Base-by-base conservation (phyloP, 2,888 invertebrate genomes). In the Ornithoptera priamus region DNA sequence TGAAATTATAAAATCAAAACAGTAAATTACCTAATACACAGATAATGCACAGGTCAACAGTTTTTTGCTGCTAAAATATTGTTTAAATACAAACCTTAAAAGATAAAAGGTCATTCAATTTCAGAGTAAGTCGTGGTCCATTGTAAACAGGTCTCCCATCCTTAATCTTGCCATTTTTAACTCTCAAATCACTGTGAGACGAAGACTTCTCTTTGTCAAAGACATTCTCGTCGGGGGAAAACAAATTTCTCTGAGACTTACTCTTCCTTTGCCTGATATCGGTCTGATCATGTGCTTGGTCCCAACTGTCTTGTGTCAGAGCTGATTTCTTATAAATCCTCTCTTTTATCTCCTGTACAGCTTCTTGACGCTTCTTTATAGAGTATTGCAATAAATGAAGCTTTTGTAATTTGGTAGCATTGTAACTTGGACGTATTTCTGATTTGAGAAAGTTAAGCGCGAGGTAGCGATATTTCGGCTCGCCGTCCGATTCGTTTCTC, bases 381-480 rank as follows among this genome's bases (percentile, higher is more conserved):
- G 95, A 93, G 74, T 96, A 94, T 90, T 96, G 96, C 20, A 95
- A 84, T 58, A 94, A 92, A 81, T 96, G 96, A 50, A 96, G 79
- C 77, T 94, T 94, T 68, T 95, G 93, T n/a, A 97, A 84, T 74
- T 95, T 95, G 2, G 93, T 93, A 8, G 96, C 93, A 60, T 94
- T 94, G 78, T 97, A 97, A 81, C 97, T 97, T 3, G 93, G 94
- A 72, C 95, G 94, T 64, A 96, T 93, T 80, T 96, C 96, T 1
- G 92, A 92, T 73, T 92, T 93, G 1, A 93, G 81, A 75, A 94
- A 93, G 74, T 87, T 93, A 18, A 94, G 79, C 10, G 92, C 88
- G 73, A 93, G 80, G 74, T 91, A 91, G 69, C 93, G 80, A 72
- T 85, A 90, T 72, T 92, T 93, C 0, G 91, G 90, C 17, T 86